Evolutionary conservation across 2,888 invertebrate species (phyloP).

Genomic region (Amblyjoppa fuscipennis): DNA sequence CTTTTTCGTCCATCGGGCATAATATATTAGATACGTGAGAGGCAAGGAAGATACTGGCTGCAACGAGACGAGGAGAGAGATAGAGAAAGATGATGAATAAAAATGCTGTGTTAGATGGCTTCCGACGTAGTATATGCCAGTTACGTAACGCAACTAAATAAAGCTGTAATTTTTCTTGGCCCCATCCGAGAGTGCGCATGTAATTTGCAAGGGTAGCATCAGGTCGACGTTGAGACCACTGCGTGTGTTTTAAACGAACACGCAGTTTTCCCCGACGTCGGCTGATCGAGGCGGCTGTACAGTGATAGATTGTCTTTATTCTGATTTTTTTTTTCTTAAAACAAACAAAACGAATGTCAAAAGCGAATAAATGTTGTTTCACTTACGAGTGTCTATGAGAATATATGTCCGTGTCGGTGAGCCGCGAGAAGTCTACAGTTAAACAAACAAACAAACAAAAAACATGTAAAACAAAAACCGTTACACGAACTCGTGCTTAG

Average conservation of each 20-base stretch:
- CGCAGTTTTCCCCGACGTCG: constrained; percentile 33
- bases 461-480: constrained; percentile 17
- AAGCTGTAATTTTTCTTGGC: constrained; percentile 67
- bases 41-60: constrained; percentile 64
- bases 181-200: constrained; percentile 35
- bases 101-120: constrained; percentile 64
- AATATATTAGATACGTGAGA: constrained; percentile 47
- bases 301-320: constrained; percentile 39
- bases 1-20: constrained; percentile 21
- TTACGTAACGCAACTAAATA: constrained; percentile 64
- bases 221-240: constrained; percentile 35
- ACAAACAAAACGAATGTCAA: constrained; percentile 23
- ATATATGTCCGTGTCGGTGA: constrained; percentile 23
- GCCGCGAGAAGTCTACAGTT: constrained; percentile 12
- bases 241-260: constrained; percentile 59
- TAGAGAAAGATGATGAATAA: constrained; percentile 9
- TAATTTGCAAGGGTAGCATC: constrained; percentile 24
- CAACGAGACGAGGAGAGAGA: constrained; percentile 69
- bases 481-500: constrained; percentile 72
- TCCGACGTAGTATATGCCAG: constrained; percentile 64
- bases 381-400: constrained; percentile 24
- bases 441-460: background rate
- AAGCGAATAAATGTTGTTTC: constrained; percentile 52
- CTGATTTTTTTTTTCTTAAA: constrained; percentile 1
- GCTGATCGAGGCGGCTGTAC: constrained; percentile 30